Base-by-base conservation (phyloP, 2,113 vertebrate genomes). In the Proterorhinus semilunaris region DNA sequence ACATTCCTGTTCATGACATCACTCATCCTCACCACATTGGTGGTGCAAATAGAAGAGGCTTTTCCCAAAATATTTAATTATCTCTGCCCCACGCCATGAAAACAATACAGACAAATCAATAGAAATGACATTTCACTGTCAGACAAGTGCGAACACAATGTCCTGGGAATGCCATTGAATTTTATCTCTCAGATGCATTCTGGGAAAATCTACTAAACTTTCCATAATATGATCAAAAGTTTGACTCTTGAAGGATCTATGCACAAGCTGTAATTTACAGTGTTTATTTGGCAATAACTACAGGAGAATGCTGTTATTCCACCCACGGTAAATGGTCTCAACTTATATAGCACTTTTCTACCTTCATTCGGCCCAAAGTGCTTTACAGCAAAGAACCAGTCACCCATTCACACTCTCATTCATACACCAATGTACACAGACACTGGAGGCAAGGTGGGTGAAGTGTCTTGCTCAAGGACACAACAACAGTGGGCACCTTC, bases 91-190 rank as follows among this genome's bases (percentile, higher is more conserved):
- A 88, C 87, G 91, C 87, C 89, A 88, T 87, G 87, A 86, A 90
- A 91, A 86, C 86, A 90, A 90, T 89, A 86, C 89, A 90, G 78
- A 61, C 12, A 9, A 75, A 87, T 93, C 91, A 83, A 93, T 92
- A 74, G 86, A 91, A 93, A 93, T 63, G 64, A 80, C 83, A 81
- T 93, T 87, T 81, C 52, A 77, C 81, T 63, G 70, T 85, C 79
- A 86, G 81, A 68, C 55, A 73, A 78, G 81, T 83, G 78, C 77
- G 75, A 89, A 74, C 76, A 72, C 71, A 80, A 78, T 76, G 74
- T 68, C 78, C 66, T 68, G 88, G 88, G 88, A 84, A 67, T 68
- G 17, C 74, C 58, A 15, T 55, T 69, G 73, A 71, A 84, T 68
- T 76, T 70, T 68, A 62, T 71, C 66, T 80, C 84, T 84, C 74